Evolutionary conservation across 2,113 vertebrate genomes (phyloP).

Genomic region (Ranitomeya variabilis): DNA sequence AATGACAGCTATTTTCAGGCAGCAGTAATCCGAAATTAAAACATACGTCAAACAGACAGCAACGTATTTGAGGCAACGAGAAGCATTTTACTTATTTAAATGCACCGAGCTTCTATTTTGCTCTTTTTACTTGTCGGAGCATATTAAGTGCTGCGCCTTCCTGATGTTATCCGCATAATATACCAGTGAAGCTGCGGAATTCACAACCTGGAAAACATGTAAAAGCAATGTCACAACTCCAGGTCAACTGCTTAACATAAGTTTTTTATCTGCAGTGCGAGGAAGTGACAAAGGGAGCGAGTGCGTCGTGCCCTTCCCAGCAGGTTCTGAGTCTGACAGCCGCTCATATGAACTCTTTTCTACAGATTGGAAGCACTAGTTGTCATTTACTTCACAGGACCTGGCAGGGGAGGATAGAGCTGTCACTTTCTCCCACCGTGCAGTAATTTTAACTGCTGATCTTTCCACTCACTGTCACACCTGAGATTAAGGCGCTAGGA

Average conservation of each 20-base stretch:
- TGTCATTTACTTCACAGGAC: conserved; percentile 55
- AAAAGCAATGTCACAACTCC: conserved; percentile 26
- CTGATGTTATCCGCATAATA: not conserved
- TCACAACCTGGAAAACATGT: conserved; percentile 18
- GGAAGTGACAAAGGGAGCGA: not conserved
- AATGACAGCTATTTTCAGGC: conserved; percentile 1
- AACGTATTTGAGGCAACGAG: not conserved
- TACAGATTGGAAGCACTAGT: conserved; percentile 34
- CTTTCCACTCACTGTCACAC: conserved; percentile 55
- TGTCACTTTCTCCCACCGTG: conserved; percentile 56
- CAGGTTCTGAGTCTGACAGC: conserved; percentile 30
- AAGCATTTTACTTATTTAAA: conserved; percentile 12
- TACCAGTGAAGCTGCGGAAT: not conserved
- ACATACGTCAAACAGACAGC: conserved; percentile 6
- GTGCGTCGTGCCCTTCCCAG: conserved; percentile 14
- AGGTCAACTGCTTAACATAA: conserved; percentile 31
- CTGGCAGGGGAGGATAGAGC: conserved; percentile 54
- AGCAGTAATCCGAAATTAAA: not conserved
- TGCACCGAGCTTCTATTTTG: not conserved
- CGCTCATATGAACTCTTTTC: conserved; percentile 25
- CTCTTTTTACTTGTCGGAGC: not conserved
- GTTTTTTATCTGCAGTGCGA: conserved; percentile 21
- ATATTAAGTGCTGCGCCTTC: not conserved
- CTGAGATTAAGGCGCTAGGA: conserved; percentile 48
- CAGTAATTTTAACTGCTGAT: conserved; percentile 52